Conservation (phyloP, 2,797 vertebrate species). For the Leptatherina wallacei region DNA sequence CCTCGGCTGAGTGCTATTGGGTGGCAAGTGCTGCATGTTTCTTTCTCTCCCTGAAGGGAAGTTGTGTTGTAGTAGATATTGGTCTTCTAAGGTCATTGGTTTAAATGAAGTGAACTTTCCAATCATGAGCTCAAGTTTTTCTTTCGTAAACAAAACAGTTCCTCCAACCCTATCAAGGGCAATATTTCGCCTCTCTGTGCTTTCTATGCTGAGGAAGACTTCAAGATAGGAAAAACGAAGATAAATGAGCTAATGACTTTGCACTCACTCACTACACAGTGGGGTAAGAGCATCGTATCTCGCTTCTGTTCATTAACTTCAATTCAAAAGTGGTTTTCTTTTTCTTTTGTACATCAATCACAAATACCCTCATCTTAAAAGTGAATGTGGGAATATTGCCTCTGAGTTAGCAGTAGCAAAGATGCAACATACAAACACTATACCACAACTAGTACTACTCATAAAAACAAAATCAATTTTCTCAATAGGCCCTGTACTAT, state of each 20-base stretch:
- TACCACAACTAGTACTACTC: slow-evolving; percentile 20
- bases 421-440: slow-evolving; percentile 2
- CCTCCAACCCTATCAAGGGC: slow-evolving; percentile 20
- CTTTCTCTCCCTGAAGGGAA: slow-evolving; percentile 41
- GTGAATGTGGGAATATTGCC: slow-evolving; percentile 4
- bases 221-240: background rate
- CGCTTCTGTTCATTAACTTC: background rate
- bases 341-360: background rate
- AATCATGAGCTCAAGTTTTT: slow-evolving; percentile 21
- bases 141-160: slow-evolving; percentile 25
- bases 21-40: slow-evolving; percentile 73
- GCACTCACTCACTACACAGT: background rate
- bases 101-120: slow-evolving; percentile 46
- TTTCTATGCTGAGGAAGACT: slow-evolving; percentile 19
- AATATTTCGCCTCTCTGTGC: slow-evolving; percentile 9
- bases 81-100: slow-evolving; percentile 52
- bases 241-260: slow-evolving; percentile 4
- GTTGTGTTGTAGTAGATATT: slow-evolving; percentile 41
- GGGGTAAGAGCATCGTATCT: background rate
- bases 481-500: slow-evolving; percentile 46
- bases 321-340: background rate
- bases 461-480: slow-evolving; percentile 62
- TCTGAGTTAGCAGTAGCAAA: slow-evolving; percentile 13
- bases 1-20: slow-evolving; percentile 67
- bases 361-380: background rate